Conservation (phyloP, 2,113 vertebrate species). For the Sphyrna mokarran region DNA sequence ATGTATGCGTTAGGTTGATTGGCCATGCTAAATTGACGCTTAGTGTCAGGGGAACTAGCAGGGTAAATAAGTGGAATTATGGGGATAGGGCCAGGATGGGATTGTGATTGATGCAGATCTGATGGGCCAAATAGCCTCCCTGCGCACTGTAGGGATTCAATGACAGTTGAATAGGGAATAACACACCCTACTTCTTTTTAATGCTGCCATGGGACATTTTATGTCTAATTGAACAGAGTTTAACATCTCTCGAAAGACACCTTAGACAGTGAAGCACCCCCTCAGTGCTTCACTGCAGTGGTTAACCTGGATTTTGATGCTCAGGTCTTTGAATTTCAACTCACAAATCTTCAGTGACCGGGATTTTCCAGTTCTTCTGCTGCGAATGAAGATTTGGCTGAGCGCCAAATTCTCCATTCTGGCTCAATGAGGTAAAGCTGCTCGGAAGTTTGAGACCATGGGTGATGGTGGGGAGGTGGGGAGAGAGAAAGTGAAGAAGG, state of each 20-base stretch:
- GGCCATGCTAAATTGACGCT: too few relatives aligned
- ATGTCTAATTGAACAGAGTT: neutral
- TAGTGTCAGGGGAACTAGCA: too few relatives aligned
- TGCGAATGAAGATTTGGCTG: too few relatives aligned
- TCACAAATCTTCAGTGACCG: neutral
- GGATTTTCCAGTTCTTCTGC: too few relatives aligned
- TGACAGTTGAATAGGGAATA: too few relatives aligned
- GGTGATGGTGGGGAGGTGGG: neutral
- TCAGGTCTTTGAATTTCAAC: neutral
- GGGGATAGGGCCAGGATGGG: too few relatives aligned
- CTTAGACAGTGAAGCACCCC: neutral
- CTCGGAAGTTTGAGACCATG: neutral
- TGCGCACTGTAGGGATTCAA: too few relatives aligned
- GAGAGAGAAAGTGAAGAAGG: neutral
- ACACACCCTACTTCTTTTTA: neutral
- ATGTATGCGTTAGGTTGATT: too few relatives aligned
- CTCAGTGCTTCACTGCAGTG: neutral
- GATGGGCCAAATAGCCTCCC: too few relatives aligned
- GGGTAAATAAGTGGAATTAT: too few relatives aligned
- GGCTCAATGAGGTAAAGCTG: neutral
- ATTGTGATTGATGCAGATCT: too few relatives aligned
- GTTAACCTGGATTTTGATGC: neutral
- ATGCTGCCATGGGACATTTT: neutral
- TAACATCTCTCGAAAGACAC: neutral
- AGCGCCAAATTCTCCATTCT: too few relatives aligned